Conservation (phyloP, 1,140 invertebrate genomes). For the Tribolium madens region DNA sequence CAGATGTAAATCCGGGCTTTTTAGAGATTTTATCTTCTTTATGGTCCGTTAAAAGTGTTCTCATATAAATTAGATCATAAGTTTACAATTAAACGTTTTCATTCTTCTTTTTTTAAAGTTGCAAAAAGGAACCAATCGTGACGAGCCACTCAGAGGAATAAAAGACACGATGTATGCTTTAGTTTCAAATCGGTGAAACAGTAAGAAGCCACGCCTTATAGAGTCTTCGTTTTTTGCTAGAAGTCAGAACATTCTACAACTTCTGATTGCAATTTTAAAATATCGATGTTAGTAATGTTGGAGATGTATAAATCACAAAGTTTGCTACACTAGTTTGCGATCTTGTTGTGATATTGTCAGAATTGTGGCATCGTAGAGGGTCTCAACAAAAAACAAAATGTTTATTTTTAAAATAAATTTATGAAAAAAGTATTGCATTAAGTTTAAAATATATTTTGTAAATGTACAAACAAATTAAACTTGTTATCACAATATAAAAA, state of each 20-base stretch:
- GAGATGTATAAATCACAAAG: conserved; percentile 8
- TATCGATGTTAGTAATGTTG: not conserved
- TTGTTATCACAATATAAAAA: not conserved
- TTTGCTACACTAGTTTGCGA: conserved; percentile 11
- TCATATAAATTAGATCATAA: conserved; percentile 22
- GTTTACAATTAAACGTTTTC: not conserved
- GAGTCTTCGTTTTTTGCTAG: not conserved
- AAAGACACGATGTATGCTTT: conserved; percentile 15
- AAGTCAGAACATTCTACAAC: not conserved
- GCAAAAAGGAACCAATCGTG: conserved; percentile 5
- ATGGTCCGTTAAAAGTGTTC: conserved; percentile 1
- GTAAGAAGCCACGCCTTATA: conserved; percentile 22
- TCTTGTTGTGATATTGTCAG: conserved; percentile 3
- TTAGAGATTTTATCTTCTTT: conserved; percentile 28
- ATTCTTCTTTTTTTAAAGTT: conserved; percentile 7
- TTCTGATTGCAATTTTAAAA: conserved; percentile 17
- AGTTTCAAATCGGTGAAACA: conserved; percentile 29
- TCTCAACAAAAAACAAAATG: no score
- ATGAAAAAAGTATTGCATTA: no score
- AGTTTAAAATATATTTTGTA: no score
- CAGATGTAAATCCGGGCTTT: conserved; percentile 23
- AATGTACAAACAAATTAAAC: not conserved
- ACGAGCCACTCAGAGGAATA: not conserved
- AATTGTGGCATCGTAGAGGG: not conserved
- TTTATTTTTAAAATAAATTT: no score